phyloP scores from a whole-genome alignment of 2,797 vertebrate genomes.

The Gymnothorax javanicus region DNA sequence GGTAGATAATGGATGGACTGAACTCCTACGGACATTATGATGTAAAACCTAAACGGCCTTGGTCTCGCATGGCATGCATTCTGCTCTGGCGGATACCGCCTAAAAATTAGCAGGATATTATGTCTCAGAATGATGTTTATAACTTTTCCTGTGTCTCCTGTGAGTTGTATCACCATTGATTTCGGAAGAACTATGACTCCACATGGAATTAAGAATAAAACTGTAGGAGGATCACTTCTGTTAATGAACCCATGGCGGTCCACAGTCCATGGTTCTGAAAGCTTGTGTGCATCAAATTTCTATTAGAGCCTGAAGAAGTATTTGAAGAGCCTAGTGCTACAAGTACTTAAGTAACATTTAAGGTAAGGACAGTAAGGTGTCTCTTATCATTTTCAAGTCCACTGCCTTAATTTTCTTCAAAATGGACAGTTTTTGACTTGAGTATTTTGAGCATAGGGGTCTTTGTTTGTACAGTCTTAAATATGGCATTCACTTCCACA shows the following conservation, averaged over 20 bases:
- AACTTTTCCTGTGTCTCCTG: neutral
- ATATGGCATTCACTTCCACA: neutral
- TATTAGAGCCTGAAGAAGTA: neutral
- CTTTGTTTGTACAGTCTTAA: neutral
- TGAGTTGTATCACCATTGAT: neutral
- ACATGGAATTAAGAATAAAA: neutral
- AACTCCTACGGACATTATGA: neutral
- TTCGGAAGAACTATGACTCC: neutral
- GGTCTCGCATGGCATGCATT: neutral
- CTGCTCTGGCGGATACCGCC: too few species aligned
- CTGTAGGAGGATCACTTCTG: neutral
- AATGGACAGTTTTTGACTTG: too few species aligned
- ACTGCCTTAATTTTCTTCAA: too few species aligned
- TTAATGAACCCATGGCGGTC: neutral
- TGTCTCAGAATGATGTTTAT: neutral
- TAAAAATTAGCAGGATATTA: neutral
- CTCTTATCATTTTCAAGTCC: too few species aligned
- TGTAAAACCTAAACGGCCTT: neutral
- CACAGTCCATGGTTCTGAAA: neutral
- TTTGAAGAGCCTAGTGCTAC: neutral
- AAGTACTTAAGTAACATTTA: too few species aligned
- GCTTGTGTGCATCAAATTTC: neutral
- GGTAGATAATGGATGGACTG: neutral
- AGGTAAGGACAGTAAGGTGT: too few species aligned
- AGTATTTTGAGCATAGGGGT: too few species aligned